Evolutionary conservation across 1,140 invertebrate species (phyloP).

Genomic region (Drosophila repleta): DNA sequence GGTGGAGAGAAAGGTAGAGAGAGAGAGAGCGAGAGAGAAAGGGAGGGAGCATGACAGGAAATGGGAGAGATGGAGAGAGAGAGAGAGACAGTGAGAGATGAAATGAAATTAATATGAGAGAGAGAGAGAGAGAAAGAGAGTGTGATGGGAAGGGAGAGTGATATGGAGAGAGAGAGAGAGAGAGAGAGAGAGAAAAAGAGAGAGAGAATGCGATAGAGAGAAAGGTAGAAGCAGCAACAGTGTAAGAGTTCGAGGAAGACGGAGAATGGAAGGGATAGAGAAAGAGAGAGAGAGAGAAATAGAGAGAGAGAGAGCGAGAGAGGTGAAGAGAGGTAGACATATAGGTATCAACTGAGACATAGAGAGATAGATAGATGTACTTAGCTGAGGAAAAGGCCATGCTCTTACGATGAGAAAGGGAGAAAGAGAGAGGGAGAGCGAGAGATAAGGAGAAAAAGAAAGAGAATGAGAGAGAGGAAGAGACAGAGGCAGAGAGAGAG

Average conservation of each 20-base stretch:
- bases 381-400: too few relatives aligned
- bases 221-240: too few relatives aligned
- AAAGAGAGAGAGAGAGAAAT: not conserved
- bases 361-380: too few relatives aligned
- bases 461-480: too few relatives aligned
- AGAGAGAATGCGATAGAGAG: constrained; percentile 10
- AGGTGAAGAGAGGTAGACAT: not conserved
- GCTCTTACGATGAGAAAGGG: too few relatives aligned
- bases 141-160: not conserved
- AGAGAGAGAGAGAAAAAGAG: not conserved
- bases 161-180: not conserved
- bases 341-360: too few relatives aligned
- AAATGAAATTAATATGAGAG: not conserved
- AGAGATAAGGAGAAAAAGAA: not conserved
- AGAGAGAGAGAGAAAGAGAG: not conserved
- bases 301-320: not conserved
- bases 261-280: too few relatives aligned
- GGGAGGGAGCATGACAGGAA: not conserved
- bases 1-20: not conserved
- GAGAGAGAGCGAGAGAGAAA: not conserved
- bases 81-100: not conserved
- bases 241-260: too few relatives aligned
- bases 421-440: not conserved
- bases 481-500: too few relatives aligned
- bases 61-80: not conserved